Conservation (phyloP, 1,140 invertebrate species). For the Eueides isabella region DNA sequence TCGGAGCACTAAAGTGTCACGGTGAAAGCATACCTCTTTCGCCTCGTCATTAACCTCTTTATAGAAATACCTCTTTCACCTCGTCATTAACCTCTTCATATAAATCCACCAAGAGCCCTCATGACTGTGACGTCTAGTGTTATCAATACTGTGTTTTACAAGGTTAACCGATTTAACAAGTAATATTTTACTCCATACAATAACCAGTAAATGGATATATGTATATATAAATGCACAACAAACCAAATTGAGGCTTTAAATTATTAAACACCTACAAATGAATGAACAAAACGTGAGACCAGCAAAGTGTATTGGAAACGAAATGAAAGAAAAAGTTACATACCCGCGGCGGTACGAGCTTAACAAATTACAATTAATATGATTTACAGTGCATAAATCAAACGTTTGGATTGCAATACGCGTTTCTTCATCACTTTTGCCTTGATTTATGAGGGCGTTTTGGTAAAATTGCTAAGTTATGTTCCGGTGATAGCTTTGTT, state of each 20-base stretch:
- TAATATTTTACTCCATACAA: too few species aligned
- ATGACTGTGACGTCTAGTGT: too few species aligned
- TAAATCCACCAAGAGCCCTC: too few species aligned
- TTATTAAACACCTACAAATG: conserved; percentile 11
- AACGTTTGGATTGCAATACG: conserved; percentile 37
- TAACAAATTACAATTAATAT: conserved; percentile 70
- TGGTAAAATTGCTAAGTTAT: not conserved
- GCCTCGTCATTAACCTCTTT: too few species aligned
- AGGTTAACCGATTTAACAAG: too few species aligned
- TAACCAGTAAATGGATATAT: too few species aligned
- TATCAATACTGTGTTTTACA: too few species aligned
- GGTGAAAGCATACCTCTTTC: too few species aligned
- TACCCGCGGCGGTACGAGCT: conserved; percentile 35
- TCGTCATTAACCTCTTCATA: too few species aligned
- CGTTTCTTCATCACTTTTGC: conserved; percentile 26
- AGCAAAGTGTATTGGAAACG: not conserved
- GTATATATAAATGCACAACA: not conserved
- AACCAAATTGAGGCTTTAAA: not conserved
- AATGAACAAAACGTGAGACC: conserved; percentile 2
- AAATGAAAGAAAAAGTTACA: conserved; percentile 16
- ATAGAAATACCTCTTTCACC: too few species aligned
- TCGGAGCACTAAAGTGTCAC: too few species aligned
- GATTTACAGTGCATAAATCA: conserved; percentile 69
- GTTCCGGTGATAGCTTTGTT: not conserved
- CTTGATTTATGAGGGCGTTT: conserved; percentile 24